phyloP scores from a whole-genome alignment of 1,140 invertebrate genomes.

The Nephila pilipes region DNA sequence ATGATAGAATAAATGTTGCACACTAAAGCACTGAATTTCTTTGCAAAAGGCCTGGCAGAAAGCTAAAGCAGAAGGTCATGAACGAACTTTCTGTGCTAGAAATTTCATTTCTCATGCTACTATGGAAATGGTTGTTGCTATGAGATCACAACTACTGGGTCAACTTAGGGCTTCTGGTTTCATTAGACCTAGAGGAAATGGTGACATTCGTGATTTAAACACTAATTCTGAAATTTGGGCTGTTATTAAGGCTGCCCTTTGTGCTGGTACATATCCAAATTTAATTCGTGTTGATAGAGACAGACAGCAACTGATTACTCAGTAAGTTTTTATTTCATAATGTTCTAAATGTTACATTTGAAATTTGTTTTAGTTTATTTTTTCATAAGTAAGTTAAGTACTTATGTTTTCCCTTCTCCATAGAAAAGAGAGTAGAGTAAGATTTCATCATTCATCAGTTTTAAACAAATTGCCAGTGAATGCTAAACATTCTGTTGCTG shows the following conservation, averaged over 20 bases:
- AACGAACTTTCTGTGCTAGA: conserved; percentile 88
- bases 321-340: conserved; percentile 82
- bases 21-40: neutral
- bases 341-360: neutral
- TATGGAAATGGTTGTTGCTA: conserved; percentile 91
- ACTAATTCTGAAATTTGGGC: conserved; percentile 94
- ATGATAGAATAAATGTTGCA: no score
- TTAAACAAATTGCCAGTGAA: conserved; percentile 83
- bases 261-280: conserved; percentile 93
- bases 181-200: conserved; percentile 86
- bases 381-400: neutral
- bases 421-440: conserved; percentile 88
- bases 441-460: conserved; percentile 89
- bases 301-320: conserved; percentile 84
- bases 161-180: conserved; percentile 93
- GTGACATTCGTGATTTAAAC: conserved; percentile 90
- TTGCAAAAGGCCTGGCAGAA: conserved; percentile 84
- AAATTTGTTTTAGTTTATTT: neutral
- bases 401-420: conserved; percentile 63
- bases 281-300: conserved; percentile 87
- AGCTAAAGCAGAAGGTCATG: conserved; percentile 86
- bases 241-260: conserved; percentile 93
- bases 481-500: conserved; percentile 80
- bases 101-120: conserved; percentile 90
- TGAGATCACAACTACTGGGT: conserved; percentile 89